Evolutionary conservation across 2,113 vertebrate species (phyloP), one percentile per base, ranked within the genome.

Genomic region (Ursus arctos): DNA sequence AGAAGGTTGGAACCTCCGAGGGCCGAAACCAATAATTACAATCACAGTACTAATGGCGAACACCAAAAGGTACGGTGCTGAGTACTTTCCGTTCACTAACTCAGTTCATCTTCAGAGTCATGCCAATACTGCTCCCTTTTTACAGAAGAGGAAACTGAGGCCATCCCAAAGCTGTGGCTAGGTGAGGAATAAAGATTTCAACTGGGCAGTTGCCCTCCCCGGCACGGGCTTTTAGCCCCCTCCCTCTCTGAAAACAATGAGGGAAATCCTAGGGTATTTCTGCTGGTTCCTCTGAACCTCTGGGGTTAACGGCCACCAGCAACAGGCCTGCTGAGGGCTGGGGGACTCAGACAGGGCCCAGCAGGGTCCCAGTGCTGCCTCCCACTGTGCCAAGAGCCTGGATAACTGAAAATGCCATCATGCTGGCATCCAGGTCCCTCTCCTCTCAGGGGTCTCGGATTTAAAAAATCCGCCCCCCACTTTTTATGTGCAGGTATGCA

Each of bases 181-280:
- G n/a, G 26, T 12, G 49, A 82, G 40, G 79, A 28, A 74, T 11
- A 7, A 47, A 82, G 69, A 53, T 53, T 79, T 69, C 85, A 69
- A 5, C 10, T 4, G n/a, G 49, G 61, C 57, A 9, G 63, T 7
- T 2, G 19, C 28, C 61, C 19, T 65, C 33, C 65, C 21, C 9
- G 31, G 22, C 11, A 7, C 19, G 7, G 0, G 0, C 16, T 49
- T 51, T 87, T 18, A 7, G n/a, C 67, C 16, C 24, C 24, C 53
- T 43, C 36, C 57, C 16, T 15, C 86, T 90, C 88, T 33, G 57
- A 77, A 91, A 43, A 65, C 82, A 31, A 36, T 49, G 26, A 43
- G 84, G 72, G 15, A 83, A 67, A 71, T 13, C 40, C 49, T n/a
- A 51, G 55, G 59, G 59, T 36, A 12, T 83, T 88, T 67, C 85